Base-by-base conservation (phyloP, 2,113 vertebrate genomes). In the Phasianus colchicus region DNA sequence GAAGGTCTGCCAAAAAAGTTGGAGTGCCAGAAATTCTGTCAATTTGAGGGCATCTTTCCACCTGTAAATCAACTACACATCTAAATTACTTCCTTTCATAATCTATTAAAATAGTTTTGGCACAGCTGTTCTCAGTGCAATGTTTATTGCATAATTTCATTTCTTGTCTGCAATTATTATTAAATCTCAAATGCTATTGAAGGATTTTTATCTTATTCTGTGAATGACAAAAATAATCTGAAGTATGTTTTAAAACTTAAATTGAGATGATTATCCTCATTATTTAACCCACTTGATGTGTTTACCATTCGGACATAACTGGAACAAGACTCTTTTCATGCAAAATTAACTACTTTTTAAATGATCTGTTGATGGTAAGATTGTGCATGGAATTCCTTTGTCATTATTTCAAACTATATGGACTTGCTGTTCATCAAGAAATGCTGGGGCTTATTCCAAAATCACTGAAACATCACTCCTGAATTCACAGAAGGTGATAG, bases 11-110 rank as follows among this genome's bases (percentile, higher is more conserved):
- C 96, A 96, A 92, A 86, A 86, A 61, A 24, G 55, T 90, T 88
- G 52, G 88, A 92, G 84, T 96, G 95, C 91, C 94, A 96, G 85
- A 96, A 92, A 87, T 88, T 92, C 67, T 91, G 82, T 95, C 93
- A 93, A 92, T 92, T 67, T 70, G 84, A 97, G 96, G 74, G 67
- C 90, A 96, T 94, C 90, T 95, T 94, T 92, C 95, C 5, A 58
- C 71, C 55, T 92, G 70, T 95, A 96, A 97, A 95, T 97, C 95
- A 96, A 69, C 83, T 80, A 36, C 91, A 79, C 74, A 73, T 94
- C 95, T 91, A 87, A 95, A 92, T 96, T 95, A 36, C 92, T 95
- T 96, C 75, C 96, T 90, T 95, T 96, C 69, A 52, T 82, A 93
- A 97, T 93, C 64, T 58, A 75, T 95, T 95, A 93, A 75, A 89